Base-by-base conservation (phyloP, 2,888 invertebrate species). In the Cosmopolites sordidus region DNA sequence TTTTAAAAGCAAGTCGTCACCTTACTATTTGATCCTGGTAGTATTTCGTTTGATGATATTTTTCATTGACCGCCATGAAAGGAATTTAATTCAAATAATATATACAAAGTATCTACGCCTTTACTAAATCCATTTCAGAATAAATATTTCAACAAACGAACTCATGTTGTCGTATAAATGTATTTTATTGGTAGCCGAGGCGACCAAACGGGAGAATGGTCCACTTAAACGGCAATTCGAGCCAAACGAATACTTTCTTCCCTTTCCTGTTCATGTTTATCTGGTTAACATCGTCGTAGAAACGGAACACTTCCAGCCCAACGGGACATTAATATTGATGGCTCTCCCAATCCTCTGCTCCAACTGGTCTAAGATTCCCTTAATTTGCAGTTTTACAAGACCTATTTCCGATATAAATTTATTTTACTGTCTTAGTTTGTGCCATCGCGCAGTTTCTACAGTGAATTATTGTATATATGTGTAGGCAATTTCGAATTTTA, bases 281-380 rank as follows among this genome's bases (percentile, higher is more conserved):
- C 54, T 49, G 48, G 54, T 49, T 54, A 54, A 54, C 54, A 54
- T 37, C 45, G 49, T 54, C 49, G 54, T 49, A 48, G 45, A 44
- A 45, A 41, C 54, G 38, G 45, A 49, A 54, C 39, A 49, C 41
- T 42, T 37, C 54, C 37, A 43, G 40, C 44, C 41, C 49, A 45
- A 16, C 16, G 41, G 49, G 45, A 42, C 54, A 49, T 54, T 54
- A 54, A 54, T 48, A 54, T 54, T 48, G 54, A 54, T 54, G 27
- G 33, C n/a, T 12, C n/a, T 33, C 33, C 12, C n/a, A 33, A 33
- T 12, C 33, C 33, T 33, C 33, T 33, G 33, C 29, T 22, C 43
- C 39, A 37, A 47, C 11, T 39, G 15, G 27, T 15, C 40, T 27
- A 27, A 47, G 40, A 47, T 47, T n/a, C 39, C 38, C 33, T 18